Base-by-base conservation (phyloP, 2,113 vertebrate genomes). In the Machaerirhynchus nigripectus region DNA sequence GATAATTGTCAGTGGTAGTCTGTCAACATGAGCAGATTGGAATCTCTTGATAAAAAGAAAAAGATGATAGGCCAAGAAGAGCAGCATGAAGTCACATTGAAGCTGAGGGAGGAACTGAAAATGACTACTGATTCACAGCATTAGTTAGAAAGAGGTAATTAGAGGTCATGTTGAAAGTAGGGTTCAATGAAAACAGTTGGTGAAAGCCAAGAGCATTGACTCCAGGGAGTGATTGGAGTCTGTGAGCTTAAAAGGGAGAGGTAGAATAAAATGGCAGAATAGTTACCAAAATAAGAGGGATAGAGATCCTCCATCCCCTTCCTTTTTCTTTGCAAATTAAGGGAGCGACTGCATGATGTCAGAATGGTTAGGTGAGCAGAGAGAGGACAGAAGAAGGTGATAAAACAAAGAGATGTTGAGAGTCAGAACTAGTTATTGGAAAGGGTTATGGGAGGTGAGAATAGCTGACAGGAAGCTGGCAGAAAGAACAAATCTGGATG, bases 21-120 rank as follows among this genome's bases (percentile, higher is more conserved):
- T 96, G 93, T 94, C 88, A 92, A 86, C 85, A 93, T 81, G 86
- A 86, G 65, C 88, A 90, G 76, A 96, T 92, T 80, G 76, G 75
- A 92, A 95, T 56, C 68, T 86, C 94, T 67, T 93, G 96, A 89
- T 95, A 95, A 95, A 88, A 82, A 90, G 73, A 8, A 40, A 77
- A 90, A 88, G 89, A 82, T 87, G 86, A 59, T 90, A 89, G 91
- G 73, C 86, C 80, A 81, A 87, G 83, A 87, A 55, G 44, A 95
- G 65, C 47, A 87, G 76, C 71, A 91, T 84, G 64, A 95, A 92
- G 44, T 75, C 8, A 2, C 55, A 52, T 28, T 0, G 26, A 92
- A 95, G 89, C 84, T 71, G 69, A 81, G 40, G 44, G 23, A 87
- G 35, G 69, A 87, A 71, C 35, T 78, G 74, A 84, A 93, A 89